Evolutionary conservation across 2,797 vertebrate genomes (phyloP).

Genomic region (Holocentrus rufus): DNA sequence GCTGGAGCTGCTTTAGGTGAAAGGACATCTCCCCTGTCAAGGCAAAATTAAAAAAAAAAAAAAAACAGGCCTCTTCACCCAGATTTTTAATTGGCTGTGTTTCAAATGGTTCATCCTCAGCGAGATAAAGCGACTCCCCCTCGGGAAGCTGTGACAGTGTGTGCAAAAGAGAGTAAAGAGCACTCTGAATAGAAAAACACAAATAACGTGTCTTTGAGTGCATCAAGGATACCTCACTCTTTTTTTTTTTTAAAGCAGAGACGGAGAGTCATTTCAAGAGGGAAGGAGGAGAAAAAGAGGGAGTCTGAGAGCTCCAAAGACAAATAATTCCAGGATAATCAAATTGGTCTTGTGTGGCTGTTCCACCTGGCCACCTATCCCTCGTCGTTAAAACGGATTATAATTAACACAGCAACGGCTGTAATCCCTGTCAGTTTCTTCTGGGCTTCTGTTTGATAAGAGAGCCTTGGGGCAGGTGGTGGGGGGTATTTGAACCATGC

Average conservation of each 20-base stretch:
- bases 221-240: constrained; percentile 2
- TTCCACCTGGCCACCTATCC: constrained; percentile 72
- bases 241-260: constrained; percentile 23
- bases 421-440: constrained; percentile 68
- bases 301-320: constrained; percentile 50
- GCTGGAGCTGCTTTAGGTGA: constrained; percentile 44
- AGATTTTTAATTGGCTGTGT: constrained; percentile 67
- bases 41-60: constrained; percentile 25
- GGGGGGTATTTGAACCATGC: constrained; percentile 31
- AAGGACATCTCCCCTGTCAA: constrained; percentile 47
- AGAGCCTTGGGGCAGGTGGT: constrained; percentile 41
- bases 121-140: constrained; percentile 44
- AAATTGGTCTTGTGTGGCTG: constrained; percentile 71
- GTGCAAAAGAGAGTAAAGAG: constrained; percentile 55
- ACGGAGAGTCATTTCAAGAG: constrained; percentile 62
- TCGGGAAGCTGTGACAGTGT: constrained; percentile 31
- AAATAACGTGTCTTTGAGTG: constrained; percentile 7
- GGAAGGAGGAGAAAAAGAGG: constrained; percentile 46
- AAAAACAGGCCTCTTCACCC: constrained; percentile 21
- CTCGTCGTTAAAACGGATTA: constrained; percentile 74
- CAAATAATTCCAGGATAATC: constrained; percentile 69
- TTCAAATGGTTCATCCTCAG: constrained; percentile 57
- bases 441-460: constrained; percentile 67
- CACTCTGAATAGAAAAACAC: constrained; percentile 52
- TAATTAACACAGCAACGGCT: constrained; percentile 73